phyloP scores from a whole-genome alignment of 1,140 invertebrate species.

The Drosophila triauraria region DNA sequence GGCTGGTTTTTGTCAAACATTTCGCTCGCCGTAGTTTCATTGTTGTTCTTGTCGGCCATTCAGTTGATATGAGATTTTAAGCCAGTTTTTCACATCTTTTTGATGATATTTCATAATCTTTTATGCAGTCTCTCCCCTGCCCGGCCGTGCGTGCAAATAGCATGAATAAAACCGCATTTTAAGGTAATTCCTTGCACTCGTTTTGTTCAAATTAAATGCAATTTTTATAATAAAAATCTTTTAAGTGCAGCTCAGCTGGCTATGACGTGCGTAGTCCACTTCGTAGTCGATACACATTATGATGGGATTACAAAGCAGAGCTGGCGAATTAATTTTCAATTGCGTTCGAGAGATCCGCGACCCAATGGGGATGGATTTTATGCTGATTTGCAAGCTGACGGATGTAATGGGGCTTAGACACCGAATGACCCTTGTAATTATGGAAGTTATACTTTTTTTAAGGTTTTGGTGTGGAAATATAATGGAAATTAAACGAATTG shows the following conservation, averaged over 20 bases:
- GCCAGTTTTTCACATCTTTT: constrained; percentile 62
- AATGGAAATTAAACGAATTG: no score
- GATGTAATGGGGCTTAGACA: not conserved
- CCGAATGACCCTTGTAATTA: not conserved
- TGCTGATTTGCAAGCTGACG: not conserved
- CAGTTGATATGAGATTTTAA: constrained; percentile 57
- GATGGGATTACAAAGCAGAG: constrained; percentile 41
- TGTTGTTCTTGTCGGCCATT: constrained; percentile 31
- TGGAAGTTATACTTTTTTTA: no score
- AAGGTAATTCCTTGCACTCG: constrained; percentile 26
- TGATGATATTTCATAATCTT: constrained; percentile 68
- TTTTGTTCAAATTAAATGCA: constrained; percentile 63
- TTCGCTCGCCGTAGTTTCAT: constrained; percentile 28
- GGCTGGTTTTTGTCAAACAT: constrained; percentile 30
- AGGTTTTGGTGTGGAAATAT: no score
- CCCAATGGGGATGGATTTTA: not conserved
- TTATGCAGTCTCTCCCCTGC: constrained; percentile 2
- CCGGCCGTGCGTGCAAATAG: not conserved
- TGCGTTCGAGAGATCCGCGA: constrained; percentile 14
- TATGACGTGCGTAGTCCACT: constrained; percentile 52
- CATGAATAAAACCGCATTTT: constrained; percentile 36
- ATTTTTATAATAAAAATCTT: constrained; percentile 58
- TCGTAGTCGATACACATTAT: constrained; percentile 52
- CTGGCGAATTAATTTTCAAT: constrained; percentile 50
- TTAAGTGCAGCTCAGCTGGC: constrained; percentile 63